Base-by-base conservation (phyloP, 1,140 invertebrate species). In the Drosophila subobscura region DNA sequence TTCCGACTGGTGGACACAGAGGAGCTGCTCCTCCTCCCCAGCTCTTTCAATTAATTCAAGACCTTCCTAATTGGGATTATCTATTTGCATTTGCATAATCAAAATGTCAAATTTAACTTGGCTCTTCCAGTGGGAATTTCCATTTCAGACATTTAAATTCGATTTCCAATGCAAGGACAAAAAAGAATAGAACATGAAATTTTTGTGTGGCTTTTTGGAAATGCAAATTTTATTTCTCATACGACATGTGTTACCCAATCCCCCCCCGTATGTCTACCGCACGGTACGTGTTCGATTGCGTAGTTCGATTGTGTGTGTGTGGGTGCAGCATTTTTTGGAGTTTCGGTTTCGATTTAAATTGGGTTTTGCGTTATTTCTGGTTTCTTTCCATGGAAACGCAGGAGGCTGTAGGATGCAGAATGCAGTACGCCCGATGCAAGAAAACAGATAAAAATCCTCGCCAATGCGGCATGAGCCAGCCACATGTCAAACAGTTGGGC, bases 191-290 rank as follows among this genome's bases (percentile, higher is more conserved):
- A 12, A 8, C 3, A 12, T 20, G 20, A 23, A 50, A 42, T 33
- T 16, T 23, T n/a, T 66, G 58, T 74, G 52, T 49, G 72, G 71
- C 51, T 56, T 56, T 37, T 29, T 47, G n/a, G 60, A 74, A 74
- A 74, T 75, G 72, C 53, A 75, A 75, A 75, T 75, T 75, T 74
- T 61, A 66, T 75, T 75, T 61, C 50, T 49, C 61, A 67, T 54
- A 55, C 72, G 61, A 58, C 60, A 75, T 67, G 72, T 76, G 63
- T 37, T 59, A 44, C 40, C n/a, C 49, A 42, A 22, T 37, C 12
- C 27, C n/a, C 27, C n/a, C 16, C 16, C 16, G 16, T 20, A 20
- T 20, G 16, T 20, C 16, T n/a, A 25, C 25, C 25, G 12, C 3
- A 10, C 33, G 33, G 50, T 74, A 66, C 52, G 52, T 75, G 53